Percentiles rank a stretch among this genome's conserved stretches.
Conservation (phyloP, 1,140 invertebrate genomes). For the Orius laevigatus region DNA sequence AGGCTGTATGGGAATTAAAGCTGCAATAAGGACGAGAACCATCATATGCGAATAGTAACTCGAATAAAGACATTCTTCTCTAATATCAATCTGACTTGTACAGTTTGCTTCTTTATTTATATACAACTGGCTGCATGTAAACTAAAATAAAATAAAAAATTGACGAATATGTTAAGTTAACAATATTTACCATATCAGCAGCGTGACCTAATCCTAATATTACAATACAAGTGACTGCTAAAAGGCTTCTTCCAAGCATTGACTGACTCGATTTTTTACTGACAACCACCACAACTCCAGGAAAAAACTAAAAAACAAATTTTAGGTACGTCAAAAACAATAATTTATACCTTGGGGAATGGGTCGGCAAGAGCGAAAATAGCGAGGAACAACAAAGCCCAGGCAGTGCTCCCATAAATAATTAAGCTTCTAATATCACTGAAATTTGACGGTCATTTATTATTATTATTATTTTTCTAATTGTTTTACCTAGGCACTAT, state of each 20-base stretch:
- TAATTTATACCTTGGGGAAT: too few species aligned
- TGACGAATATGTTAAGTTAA: too few species aligned
- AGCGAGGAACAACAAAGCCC: background rate
- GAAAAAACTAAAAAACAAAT: slow-evolving; percentile 26
- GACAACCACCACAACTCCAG: slow-evolving; percentile 29
- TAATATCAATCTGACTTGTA: slow-evolving; percentile 16
- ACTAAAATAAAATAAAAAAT: background rate
- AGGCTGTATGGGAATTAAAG: slow-evolving; percentile 50
- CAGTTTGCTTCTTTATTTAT: slow-evolving; percentile 14
- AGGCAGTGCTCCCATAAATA: too few species aligned
- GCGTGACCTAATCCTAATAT: slow-evolving; percentile 28
- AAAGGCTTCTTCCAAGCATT: slow-evolving; percentile 33
- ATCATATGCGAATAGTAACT: slow-evolving; percentile 56
- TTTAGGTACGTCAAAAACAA: too few species aligned
- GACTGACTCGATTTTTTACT: slow-evolving; percentile 35
- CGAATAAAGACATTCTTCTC: slow-evolving; percentile 40
- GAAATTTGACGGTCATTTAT: background rate
- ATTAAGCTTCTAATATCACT: too few species aligned
- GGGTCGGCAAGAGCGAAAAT: background rate
- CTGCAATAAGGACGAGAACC: slow-evolving; percentile 44
- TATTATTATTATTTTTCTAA: background rate
- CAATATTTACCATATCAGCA: slow-evolving; percentile 18
- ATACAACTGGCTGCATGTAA: slow-evolving; percentile 9
- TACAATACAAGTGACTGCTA: slow-evolving; percentile 35
- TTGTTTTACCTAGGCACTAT: slow-evolving; percentile 35